phyloP scores from a whole-genome alignment of 2,888 invertebrate genomes.

The Stenchaetothrips biformis region DNA sequence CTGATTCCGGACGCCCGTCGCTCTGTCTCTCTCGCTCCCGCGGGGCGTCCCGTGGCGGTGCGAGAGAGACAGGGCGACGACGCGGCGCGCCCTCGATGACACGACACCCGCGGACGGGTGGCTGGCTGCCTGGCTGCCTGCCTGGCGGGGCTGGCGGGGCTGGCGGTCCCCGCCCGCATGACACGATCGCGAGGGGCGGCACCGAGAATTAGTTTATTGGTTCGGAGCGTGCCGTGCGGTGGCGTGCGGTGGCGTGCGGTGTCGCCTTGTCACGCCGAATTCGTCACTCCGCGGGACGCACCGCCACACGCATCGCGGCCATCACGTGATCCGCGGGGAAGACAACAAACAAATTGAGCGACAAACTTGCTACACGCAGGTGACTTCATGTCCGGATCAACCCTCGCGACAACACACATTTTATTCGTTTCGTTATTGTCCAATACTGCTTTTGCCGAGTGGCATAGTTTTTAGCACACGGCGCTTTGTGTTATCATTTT shows the following conservation, averaged over 20 bases:
- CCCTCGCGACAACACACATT: no score
- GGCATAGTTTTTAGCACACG: no score
- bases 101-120: neutral
- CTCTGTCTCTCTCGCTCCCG: no score
- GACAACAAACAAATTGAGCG: no score
- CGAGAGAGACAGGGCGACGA: no score
- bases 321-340: neutral
- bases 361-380: neutral
- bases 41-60: no score
- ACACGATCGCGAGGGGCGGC: neutral
- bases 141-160: no score
- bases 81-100: no score
- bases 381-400: no score
- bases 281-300: neutral
- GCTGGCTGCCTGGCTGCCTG: neutral
- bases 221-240: neutral
- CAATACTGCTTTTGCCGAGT: no score
- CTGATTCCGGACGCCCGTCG: neutral
- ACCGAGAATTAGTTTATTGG: slow-evolving; percentile 20
- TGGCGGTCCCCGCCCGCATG: neutral
- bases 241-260: neutral
- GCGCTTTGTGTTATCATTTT: no score
- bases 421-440: no score
- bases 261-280: neutral
- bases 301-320: neutral